phyloP scores from a whole-genome alignment of 2,888 invertebrate species.

The Perizoma flavofasciatum region DNA sequence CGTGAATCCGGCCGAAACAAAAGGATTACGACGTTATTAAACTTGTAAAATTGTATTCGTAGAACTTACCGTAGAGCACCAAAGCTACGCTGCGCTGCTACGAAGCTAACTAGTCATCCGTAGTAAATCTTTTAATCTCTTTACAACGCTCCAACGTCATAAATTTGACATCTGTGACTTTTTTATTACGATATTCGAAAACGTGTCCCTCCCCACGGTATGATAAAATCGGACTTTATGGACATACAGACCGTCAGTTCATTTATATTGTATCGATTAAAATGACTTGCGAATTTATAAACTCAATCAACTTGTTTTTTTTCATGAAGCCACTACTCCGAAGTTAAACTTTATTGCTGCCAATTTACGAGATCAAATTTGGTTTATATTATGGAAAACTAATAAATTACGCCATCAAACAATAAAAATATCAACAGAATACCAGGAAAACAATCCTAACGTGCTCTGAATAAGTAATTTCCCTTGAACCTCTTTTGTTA shows the following conservation, averaged over 20 bases:
- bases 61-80: constrained; percentile 56
- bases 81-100: constrained; percentile 41
- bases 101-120: constrained; percentile 52
- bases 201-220: constrained; percentile 78
- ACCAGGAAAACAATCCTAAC: constrained; percentile 57
- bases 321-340: background rate
- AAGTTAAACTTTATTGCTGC: background rate
- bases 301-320: constrained; percentile 32
- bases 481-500: constrained; percentile 71
- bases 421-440: constrained; percentile 55
- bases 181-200: constrained; percentile 83
- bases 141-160: constrained; percentile 81
- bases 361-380: background rate
- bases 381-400: constrained; percentile 2
- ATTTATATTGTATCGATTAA: constrained; percentile 73
- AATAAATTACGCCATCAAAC: constrained; percentile 23
- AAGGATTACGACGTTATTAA: constrained; percentile 60
- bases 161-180: constrained; percentile 84
- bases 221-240: constrained; percentile 83
- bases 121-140: constrained; percentile 83
- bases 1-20: constrained; percentile 41
- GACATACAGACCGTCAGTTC: constrained; percentile 73
- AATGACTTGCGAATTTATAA: constrained; percentile 51
- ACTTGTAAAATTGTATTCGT: constrained; percentile 59
- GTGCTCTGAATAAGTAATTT: constrained; percentile 75